Evolutionary conservation across 2,888 invertebrate genomes (phyloP).

Genomic region (Dasypolia templi): DNA sequence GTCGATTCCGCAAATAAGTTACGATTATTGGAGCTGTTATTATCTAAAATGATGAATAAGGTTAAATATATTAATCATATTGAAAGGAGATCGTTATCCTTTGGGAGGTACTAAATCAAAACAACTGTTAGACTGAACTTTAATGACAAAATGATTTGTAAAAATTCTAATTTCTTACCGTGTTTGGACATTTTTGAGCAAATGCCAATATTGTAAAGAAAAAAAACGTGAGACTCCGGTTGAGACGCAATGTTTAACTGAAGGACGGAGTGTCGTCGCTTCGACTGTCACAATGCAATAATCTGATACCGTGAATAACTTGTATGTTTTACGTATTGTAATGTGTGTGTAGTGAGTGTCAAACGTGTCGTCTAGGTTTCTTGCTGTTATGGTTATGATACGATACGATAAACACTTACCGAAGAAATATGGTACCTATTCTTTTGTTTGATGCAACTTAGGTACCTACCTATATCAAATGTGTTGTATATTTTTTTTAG

Average conservation of each 20-base stretch:
- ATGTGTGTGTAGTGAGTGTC: constrained; percentile 1
- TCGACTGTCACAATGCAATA: constrained; percentile 21
- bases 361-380: constrained; percentile 19
- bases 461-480: background rate
- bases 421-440: background rate
- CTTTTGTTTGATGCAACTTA: background rate
- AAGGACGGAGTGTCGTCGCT: background rate
- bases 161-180: constrained; percentile 34
- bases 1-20: constrained; percentile 1
- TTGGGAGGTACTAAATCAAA: too few species aligned
- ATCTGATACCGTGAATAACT: background rate
- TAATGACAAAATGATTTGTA: background rate
- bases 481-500: background rate
- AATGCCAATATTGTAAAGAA: background rate
- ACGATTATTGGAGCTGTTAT: background rate
- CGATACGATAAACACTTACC: background rate
- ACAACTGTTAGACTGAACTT: too few species aligned
- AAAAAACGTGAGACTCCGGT: background rate
- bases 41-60: background rate
- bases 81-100: background rate
- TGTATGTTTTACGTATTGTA: background rate
- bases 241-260: constrained; percentile 20
- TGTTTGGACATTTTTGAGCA: constrained; percentile 38
- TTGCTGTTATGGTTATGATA: constrained; percentile 22
- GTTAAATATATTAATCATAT: background rate